Evolutionary conservation across 2,888 invertebrate genomes (phyloP).

Genomic region (Ormyrus thymus): DNA sequence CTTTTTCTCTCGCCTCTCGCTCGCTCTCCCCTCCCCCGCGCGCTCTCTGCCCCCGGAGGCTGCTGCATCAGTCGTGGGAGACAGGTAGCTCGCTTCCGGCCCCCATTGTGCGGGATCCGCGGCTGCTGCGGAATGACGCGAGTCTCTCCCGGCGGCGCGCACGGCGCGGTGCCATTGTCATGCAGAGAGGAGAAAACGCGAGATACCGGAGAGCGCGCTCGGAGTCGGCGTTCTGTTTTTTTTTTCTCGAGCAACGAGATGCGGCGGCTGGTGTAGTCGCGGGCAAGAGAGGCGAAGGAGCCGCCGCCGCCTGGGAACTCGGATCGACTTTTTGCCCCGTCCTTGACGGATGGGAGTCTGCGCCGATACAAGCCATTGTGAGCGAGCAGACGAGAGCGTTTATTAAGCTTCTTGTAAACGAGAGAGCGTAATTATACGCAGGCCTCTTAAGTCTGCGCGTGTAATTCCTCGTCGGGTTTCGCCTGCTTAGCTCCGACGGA

Average conservation of each 20-base stretch:
- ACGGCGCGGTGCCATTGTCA: not conserved
- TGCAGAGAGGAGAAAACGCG: constrained; percentile 1
- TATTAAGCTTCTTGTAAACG: too few species aligned
- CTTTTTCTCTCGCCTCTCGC: constrained; percentile 18
- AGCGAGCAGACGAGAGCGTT: too few species aligned
- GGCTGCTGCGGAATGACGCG: constrained; percentile 33
- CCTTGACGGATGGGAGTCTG: too few species aligned
- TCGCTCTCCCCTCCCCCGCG: not conserved
- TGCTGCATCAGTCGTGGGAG: constrained; percentile 73
- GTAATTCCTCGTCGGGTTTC: too few species aligned
- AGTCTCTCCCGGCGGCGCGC: not conserved
- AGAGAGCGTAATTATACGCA: too few species aligned
- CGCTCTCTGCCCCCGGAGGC: constrained; percentile 59
- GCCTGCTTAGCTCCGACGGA: too few species aligned
- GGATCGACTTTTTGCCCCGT: not conserved
- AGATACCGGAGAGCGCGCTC: not conserved
- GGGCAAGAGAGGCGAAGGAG: not conserved
- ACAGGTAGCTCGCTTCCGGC: constrained; percentile 72
- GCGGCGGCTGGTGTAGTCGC: not conserved
- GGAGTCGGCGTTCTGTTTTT: too few species aligned
- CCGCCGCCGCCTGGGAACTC: not conserved
- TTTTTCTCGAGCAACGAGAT: too few species aligned
- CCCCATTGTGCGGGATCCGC: constrained; percentile 62
- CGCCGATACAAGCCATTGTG: too few species aligned
- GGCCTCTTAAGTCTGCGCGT: too few species aligned